phyloP scores from a whole-genome alignment of 2,113 vertebrate genomes.

The Halichoeres trimaculatus region DNA sequence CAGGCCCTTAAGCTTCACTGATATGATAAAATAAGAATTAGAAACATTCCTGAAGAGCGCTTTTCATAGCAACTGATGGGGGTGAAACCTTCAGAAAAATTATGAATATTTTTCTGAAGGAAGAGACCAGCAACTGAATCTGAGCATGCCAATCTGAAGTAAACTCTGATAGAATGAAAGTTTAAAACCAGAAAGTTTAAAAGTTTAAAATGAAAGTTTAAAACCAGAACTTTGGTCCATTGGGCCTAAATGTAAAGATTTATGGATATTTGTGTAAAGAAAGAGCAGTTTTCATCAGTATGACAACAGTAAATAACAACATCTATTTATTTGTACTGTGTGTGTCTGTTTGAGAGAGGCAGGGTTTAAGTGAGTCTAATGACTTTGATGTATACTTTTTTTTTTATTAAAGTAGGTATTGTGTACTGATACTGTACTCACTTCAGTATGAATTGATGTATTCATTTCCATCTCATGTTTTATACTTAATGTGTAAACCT shows the following conservation, averaged over 20 bases:
- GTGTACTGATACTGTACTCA: not conserved
- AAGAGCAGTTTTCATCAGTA: not conserved
- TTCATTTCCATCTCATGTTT: not conserved
- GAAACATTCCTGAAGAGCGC: too few species aligned
- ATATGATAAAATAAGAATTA: not conserved
- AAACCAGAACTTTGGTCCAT: too few species aligned
- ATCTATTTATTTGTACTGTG: constrained; percentile 42
- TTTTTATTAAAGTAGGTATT: not conserved
- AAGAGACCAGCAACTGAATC: too few species aligned
- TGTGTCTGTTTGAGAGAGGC: not conserved
- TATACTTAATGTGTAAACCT: too few species aligned
- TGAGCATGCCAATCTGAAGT: too few species aligned
- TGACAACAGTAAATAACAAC: not conserved
- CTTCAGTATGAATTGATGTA: not conserved
- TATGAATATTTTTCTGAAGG: too few species aligned
- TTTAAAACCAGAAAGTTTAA: too few species aligned
- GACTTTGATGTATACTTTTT: not conserved
- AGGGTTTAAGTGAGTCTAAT: too few species aligned
- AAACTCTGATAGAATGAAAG: too few species aligned
- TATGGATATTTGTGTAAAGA: not conserved
- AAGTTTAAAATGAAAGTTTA: too few species aligned
- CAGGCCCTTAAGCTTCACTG: not conserved
- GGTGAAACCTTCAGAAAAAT: too few species aligned
- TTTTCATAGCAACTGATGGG: too few species aligned
- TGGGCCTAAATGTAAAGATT: not conserved